Base-by-base conservation (phyloP, 2,797 vertebrate genomes). In the Pelodytes ibericus region DNA sequence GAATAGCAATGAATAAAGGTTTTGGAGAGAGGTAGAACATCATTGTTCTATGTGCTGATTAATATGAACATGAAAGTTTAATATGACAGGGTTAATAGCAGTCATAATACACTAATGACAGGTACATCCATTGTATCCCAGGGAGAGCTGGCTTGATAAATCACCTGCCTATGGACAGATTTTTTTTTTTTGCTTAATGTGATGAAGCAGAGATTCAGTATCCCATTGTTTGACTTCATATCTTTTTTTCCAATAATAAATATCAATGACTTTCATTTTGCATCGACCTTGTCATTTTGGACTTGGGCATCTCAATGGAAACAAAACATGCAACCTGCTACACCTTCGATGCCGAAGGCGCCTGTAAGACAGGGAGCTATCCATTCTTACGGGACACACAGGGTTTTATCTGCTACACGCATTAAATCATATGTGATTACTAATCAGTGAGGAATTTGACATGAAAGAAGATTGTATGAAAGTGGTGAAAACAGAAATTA, bases 41-140 rank as follows among this genome's bases (percentile, higher is more conserved):
- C 71, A 20, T 64, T 57, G 16, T 15, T 16, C 44, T 39, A 39
- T 57, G 22, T 2, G 57, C 49, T 74, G 71, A 74, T 65, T 57
- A 47, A 74, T 74, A 61, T 65, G 33, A 74, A 57, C 71, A 74
- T 64, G 49, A 74, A 74, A 20, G 31, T 64, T 63, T 64, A 64
- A 65, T 64, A 57, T 74, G 71, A 65, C 49, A 65, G 71, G 71
- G 71, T 74, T 74, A 74, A 65, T 74, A 49, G 47, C 30, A 65
- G 61, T 63, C 60, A 65, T 53, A 7, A 41, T 25, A 13, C 6
- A 41, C 8, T 57, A 41, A 71, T 27, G 31, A 16, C 61, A 73
- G 53, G 30, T 74, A 64, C 71, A 74, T 74, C 39, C 31, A 65
- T 65, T 74, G 30, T 39, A 53, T 74, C 61, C 61, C 61, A 57